Evolutionary conservation across 1,140 invertebrate genomes (phyloP).

Genomic region (Panagrolaimus sp.): DNA sequence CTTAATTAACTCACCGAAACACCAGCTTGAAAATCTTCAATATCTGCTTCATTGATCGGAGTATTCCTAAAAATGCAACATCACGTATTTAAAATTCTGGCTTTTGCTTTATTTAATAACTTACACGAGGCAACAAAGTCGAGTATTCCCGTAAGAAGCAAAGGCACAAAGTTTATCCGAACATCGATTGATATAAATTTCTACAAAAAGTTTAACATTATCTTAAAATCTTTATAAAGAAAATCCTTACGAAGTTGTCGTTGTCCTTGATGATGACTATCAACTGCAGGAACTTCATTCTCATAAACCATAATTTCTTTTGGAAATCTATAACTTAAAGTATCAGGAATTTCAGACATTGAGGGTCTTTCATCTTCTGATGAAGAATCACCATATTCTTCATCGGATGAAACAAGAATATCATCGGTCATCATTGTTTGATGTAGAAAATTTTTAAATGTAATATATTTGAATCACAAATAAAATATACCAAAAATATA

Average conservation of each 20-base stretch:
- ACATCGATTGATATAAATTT: slow-evolving; percentile 4
- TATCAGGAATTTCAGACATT: slow-evolving; percentile 1
- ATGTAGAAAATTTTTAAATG: too few species aligned
- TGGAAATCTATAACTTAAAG: not conserved
- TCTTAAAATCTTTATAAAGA: not conserved
- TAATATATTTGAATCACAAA: too few species aligned
- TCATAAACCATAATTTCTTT: not conserved
- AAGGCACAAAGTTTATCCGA: not conserved
- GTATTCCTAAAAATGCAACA: not conserved
- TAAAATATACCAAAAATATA: too few species aligned
- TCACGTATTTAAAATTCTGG: not conserved
- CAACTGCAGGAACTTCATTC: not conserved
- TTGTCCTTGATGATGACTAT: not conserved
- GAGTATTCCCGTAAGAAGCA: not conserved
- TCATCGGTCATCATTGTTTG: not conserved
- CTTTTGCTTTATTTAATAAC: not conserved
- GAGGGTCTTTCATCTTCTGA: not conserved
- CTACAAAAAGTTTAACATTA: not conserved
- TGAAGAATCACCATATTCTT: not conserved
- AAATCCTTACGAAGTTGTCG: not conserved
- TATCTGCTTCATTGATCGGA: slow-evolving; percentile 5
- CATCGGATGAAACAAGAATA: not conserved
- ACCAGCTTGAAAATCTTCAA: slow-evolving; percentile 9
- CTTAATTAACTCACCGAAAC: not conserved
- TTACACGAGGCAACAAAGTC: not conserved